A percentile compares a stretch with the other conserved stretches of the same genome.
phyloP scores from a whole-genome alignment of 2,888 invertebrate genomes.

The Drosophila putrida region DNA sequence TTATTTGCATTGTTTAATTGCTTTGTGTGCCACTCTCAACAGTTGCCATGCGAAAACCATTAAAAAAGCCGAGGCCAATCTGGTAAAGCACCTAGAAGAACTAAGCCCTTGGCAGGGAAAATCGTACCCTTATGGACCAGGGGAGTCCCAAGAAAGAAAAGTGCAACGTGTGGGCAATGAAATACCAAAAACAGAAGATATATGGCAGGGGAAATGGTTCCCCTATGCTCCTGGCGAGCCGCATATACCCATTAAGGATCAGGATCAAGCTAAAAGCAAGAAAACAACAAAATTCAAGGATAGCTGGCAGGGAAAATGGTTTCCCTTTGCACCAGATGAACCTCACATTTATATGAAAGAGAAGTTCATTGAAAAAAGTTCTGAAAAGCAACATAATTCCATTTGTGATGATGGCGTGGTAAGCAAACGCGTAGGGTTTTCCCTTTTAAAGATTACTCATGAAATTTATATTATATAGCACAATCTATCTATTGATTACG shows the following conservation, averaged over 20 bases:
- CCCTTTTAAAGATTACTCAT: constrained; percentile 20
- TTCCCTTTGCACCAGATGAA: constrained; percentile 63
- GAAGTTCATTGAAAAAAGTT: not conserved
- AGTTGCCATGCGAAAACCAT: constrained; percentile 58
- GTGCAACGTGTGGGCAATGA: constrained; percentile 50
- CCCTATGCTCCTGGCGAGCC: constrained; percentile 67
- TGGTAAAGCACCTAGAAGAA: constrained; percentile 32
- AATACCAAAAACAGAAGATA: constrained; percentile 1
- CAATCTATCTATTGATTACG: constrained; percentile 67
- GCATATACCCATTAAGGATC: constrained; percentile 32
- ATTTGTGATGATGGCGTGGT: constrained; percentile 90
- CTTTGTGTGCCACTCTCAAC: constrained; percentile 22
- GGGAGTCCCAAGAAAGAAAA: constrained; percentile 14
- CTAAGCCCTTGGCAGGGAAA: constrained; percentile 49
- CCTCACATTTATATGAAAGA: constrained; percentile 7
- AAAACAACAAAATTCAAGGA: constrained; percentile 1
- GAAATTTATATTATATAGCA: constrained; percentile 21
- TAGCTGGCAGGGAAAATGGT: constrained; percentile 69
- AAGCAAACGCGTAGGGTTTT: constrained; percentile 34
- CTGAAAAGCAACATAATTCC: not conserved
- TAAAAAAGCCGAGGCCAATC: constrained; percentile 80
- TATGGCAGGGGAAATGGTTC: constrained; percentile 73
- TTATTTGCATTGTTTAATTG: constrained; percentile 11
- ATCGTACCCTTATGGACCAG: constrained; percentile 64
- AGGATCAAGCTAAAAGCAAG: not conserved